Evolutionary conservation across 2,113 vertebrate genomes (phyloP).

Genomic region (Malurus melanocephalus): DNA sequence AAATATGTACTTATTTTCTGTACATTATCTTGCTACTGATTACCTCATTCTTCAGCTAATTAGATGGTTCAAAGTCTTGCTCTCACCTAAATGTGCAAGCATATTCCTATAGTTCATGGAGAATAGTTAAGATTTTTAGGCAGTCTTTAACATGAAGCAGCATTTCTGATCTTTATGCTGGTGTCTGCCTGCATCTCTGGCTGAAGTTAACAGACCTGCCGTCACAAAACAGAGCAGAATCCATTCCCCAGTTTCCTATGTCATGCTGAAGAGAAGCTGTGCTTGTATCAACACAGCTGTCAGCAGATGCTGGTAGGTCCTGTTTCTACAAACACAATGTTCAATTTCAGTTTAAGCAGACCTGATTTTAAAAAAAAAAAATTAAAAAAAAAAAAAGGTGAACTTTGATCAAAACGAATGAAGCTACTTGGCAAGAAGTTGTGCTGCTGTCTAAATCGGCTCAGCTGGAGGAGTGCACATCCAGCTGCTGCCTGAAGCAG

Average conservation of each 20-base stretch:
- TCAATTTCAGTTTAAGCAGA: not conserved
- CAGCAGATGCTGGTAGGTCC: conserved; percentile 18
- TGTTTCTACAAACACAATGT: not conserved
- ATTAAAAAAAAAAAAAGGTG: not conserved
- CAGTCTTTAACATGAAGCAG: not conserved
- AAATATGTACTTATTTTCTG: not conserved
- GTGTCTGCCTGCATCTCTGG: not conserved
- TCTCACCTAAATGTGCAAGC: not conserved
- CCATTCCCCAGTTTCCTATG: not conserved
- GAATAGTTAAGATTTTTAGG: not conserved
- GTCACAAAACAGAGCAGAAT: not conserved
- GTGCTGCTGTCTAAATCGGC: not conserved
- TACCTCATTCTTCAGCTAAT: not conserved
- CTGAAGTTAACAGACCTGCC: not conserved
- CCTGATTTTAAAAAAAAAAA: not conserved
- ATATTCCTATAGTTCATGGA: not conserved
- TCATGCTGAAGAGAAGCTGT: not conserved
- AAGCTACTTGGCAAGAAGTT: not conserved
- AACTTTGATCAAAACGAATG: not conserved
- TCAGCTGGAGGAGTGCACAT: not conserved
- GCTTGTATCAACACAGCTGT: not conserved
- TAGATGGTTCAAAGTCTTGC: not conserved
- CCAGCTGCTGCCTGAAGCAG: not conserved
- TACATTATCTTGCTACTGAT: not conserved
- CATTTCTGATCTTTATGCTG: not conserved